phyloP scores from a whole-genome alignment of 2,888 invertebrate genomes.

The Ariolimax columbianus region DNA sequence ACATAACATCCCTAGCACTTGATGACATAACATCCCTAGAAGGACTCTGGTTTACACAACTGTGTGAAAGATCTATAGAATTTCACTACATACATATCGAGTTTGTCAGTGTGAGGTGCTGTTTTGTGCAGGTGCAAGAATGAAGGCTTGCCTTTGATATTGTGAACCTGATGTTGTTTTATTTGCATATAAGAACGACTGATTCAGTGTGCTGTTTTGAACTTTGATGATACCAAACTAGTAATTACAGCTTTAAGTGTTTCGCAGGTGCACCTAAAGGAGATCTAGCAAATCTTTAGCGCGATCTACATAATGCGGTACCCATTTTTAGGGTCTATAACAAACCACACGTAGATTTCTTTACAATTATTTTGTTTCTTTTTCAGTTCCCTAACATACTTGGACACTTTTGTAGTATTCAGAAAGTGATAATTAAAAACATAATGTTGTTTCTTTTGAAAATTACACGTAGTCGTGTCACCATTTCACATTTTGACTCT shows the following conservation, averaged over 20 bases:
- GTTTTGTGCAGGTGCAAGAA: neutral
- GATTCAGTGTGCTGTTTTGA: neutral
- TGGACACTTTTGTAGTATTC: neutral
- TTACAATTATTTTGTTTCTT: neutral
- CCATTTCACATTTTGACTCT: neutral
- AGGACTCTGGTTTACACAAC: no score
- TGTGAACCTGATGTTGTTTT: no score
- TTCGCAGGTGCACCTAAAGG: neutral
- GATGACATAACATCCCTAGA: no score
- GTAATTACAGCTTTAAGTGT: conserved; percentile 16
- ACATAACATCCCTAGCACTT: no score
- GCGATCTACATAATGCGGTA: neutral
- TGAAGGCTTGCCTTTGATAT: no score
- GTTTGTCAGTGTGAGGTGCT: neutral
- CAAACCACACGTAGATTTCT: neutral
- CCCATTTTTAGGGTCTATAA: neutral
- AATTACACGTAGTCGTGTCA: neutral
- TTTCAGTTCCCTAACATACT: neutral
- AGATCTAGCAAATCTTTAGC: neutral
- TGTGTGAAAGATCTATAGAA: neutral
- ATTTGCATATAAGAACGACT: no score
- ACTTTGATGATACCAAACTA: neutral
- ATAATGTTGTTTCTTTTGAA: neutral
- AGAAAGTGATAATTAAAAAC: conserved; percentile 9
- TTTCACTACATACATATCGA: neutral